Base-by-base conservation (phyloP, 2,797 vertebrate species). In the Tenualosa ilisha region DNA sequence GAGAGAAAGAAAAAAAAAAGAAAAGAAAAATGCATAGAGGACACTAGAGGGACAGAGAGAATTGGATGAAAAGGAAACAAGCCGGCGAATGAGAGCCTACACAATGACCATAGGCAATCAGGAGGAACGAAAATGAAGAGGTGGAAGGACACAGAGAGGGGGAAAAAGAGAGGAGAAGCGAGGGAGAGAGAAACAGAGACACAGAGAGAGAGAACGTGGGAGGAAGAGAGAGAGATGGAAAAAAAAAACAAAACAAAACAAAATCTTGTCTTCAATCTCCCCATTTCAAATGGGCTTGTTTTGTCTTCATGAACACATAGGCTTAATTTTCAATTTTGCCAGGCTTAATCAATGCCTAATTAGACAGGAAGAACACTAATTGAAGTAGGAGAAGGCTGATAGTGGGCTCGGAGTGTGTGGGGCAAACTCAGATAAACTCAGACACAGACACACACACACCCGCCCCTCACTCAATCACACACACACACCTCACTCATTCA, bases 291-390 rank as follows among this genome's bases (percentile, higher is more conserved):
- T 31, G 26, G 31, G 65, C 65, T 72, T 37, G 2, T 26, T 24
- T 63, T 22, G 61, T 24, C 61, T 63, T 37, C 26, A 72, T 37
- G 26, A 72, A 72, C 65, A 72, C 65, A 72, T 31, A 13, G 65
- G 26, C 65, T 31, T 72, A 72, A 72, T 72, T 72, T 72, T 72
- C 65, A 72, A 72, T 72, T 72, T 72, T 26, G 65, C 65, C 31
- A 11, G n/a, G 65, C 65, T 72, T 72, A 72, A 72, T 72, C 65
- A 72, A 72, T 72, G 65, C 65, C 65, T 72, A 72, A 72, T 72
- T 72, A 72, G 65, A 15, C 65, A 72, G 65, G 65, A 72, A 72
- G 65, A 72, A 12, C 13, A 24, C 65, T 72, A 72, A 72, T 72
- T 26, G 65, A 72, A 37, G 65, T 4, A 31, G 65, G 11, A 37